Base-by-base conservation (phyloP, 2,113 vertebrate genomes). In the Tapirus terrestris region DNA sequence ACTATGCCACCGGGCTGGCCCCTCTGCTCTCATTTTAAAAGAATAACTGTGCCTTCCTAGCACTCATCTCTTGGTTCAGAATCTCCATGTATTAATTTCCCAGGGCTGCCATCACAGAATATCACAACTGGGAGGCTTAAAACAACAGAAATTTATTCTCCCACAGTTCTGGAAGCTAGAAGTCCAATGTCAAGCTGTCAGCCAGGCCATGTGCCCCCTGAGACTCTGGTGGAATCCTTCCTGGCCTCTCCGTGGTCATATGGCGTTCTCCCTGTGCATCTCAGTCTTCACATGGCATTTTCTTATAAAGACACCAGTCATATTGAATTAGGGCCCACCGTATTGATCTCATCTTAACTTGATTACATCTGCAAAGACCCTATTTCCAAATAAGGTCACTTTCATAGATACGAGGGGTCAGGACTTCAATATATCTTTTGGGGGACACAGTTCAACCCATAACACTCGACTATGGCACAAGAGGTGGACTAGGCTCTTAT, bases 61-160 rank as follows among this genome's bases (percentile, higher is more conserved):
- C 4, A 5, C 23, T 0, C 23, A 14, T 7, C 18, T 73, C 31
- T 67, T 25, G 31, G 23, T 58, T 8, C 79, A 48, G 23, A 83
- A 20, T 12, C 61, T 29, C 8, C 0, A 20, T 23, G 23, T 20
- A 0, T 23, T 56, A 31, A 0, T 75, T 80, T 86, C 27, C n/a
- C 39, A 0, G 18, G 27, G 25, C 53, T 70, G 20, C 88, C 25
- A 1, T 58, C 0, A 17, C 25, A 23, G 27, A 33, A 33, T 9
- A 4, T 67, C 43, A 29, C 4, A 23, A 0, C 31, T 3, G 8
- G 13, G 31, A 20, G 4, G 25, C 61, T 90, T 70, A 63, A 58
- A n/a, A 48, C 12, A 43, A 17, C 53, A 77, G 17, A 89, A 12
- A 6, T 16, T 36, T 72, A 8, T 31, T 21, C 79, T 61, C 56